Percentiles rank a stretch among this genome's conserved stretches.
phyloP scores from a whole-genome alignment of 2,888 invertebrate species.

The Odontomyia ornata region DNA sequence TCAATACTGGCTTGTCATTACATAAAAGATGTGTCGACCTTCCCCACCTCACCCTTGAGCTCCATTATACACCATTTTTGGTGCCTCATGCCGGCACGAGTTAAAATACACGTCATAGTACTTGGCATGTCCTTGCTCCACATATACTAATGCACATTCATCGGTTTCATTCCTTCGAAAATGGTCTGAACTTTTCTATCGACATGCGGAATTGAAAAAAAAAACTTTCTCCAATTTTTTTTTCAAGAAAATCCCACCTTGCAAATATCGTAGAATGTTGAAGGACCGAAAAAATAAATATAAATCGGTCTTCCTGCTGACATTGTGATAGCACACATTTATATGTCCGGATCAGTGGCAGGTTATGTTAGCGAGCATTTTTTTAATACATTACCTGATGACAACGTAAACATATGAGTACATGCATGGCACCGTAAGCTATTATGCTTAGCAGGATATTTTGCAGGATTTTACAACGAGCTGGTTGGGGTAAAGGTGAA shows the following conservation, averaged over 20 bases:
- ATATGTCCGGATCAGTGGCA: constrained; percentile 44
- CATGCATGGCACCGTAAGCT: neutral
- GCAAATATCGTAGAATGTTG: neutral
- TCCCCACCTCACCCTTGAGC: neutral
- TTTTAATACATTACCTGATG: constrained; percentile 37
- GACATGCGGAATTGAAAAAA: neutral
- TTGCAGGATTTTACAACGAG: neutral
- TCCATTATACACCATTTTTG: neutral
- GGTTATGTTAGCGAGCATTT: constrained; percentile 31
- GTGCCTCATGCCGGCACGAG: neutral
- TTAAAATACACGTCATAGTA: neutral
- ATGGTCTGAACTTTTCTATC: neutral
- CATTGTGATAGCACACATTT: constrained; percentile 37
- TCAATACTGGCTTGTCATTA: constrained; percentile 13
- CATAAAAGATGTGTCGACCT: neutral
- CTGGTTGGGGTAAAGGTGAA: constrained; percentile 22
- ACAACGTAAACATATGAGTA: neutral
- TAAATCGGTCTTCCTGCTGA: constrained; percentile 38
- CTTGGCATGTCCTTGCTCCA: neutral
- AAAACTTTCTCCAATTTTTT: constrained; percentile 19
- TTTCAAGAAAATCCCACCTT: neutral
- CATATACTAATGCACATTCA: neutral
- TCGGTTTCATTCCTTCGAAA: neutral
- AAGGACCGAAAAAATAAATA: constrained; percentile 20
- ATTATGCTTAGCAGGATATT: neutral